Evolutionary conservation across 2,113 vertebrate species (phyloP).

Genomic region (Oreochromis niloticus): DNA sequence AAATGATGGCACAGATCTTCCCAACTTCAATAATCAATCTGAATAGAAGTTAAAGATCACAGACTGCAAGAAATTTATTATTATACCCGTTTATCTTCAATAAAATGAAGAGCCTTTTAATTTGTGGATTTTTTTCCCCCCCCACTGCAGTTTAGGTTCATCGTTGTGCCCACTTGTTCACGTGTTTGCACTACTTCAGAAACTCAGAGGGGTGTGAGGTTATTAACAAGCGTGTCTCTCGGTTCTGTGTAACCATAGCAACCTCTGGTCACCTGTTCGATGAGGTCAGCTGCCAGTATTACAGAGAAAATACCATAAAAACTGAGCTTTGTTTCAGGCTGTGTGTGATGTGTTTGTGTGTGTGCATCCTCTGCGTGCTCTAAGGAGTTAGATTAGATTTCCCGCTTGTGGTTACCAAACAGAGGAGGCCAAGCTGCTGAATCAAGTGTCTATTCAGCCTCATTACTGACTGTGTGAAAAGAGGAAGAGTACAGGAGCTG

Average conservation of each 20-base stretch:
- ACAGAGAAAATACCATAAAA: neutral
- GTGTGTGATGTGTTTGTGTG: neutral
- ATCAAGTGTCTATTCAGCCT: slow-evolving; percentile 55
- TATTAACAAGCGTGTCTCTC: neutral
- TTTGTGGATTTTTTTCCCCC: neutral
- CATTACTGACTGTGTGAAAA: slow-evolving; percentile 35
- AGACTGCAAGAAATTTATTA: neutral
- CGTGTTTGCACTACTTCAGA: neutral
- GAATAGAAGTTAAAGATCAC: neutral
- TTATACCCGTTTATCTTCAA: neutral
- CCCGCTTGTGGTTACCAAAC: slow-evolving; percentile 10
- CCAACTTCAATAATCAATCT: neutral
- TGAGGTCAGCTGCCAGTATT: neutral
- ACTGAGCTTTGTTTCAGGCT: neutral
- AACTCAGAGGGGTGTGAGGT: neutral
- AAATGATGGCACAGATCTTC: neutral
- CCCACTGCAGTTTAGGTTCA: neutral
- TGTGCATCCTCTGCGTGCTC: neutral
- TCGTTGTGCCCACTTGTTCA: neutral
- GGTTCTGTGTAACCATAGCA: slow-evolving; percentile 18
- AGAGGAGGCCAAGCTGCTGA: slow-evolving; percentile 26
- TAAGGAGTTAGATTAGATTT: slow-evolving; percentile 18
- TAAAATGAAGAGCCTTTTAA: neutral
- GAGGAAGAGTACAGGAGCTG: slow-evolving; percentile 27
- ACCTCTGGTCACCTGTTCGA: slow-evolving; percentile 1